Evolutionary conservation across 2,888 invertebrate genomes (phyloP).

Genomic region (Drosophila kanekoi): DNA sequence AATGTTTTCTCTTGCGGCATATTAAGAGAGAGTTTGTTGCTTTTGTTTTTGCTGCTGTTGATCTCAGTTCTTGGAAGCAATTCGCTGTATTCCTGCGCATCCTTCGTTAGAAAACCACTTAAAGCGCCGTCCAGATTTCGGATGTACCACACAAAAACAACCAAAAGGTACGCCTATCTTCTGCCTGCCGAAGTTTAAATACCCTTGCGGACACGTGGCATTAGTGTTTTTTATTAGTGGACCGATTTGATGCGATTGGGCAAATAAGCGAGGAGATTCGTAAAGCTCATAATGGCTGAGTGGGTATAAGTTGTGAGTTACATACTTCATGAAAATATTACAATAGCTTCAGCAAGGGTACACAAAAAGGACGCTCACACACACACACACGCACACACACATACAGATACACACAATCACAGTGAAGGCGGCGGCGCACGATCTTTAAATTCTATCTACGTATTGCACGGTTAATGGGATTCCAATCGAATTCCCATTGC

Average conservation of each 20-base stretch:
- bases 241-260: no score
- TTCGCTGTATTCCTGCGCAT: constrained; percentile 35
- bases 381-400: background rate
- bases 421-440: constrained; percentile 29
- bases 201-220: no score
- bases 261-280: no score
- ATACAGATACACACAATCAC: constrained; percentile 3
- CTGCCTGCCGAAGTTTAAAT: no score
- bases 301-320: no score
- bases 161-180: no score
- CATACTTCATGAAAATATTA: no score
- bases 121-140: constrained; percentile 37
- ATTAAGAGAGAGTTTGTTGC: constrained; percentile 10
- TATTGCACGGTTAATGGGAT: constrained; percentile 66
- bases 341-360: background rate
- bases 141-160: constrained; percentile 7
- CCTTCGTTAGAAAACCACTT: constrained; percentile 67
- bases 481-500: constrained; percentile 39
- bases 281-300: no score
- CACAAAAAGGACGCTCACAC: constrained; percentile 1
- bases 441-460: constrained; percentile 71
- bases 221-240: no score
- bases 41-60: constrained; percentile 21
- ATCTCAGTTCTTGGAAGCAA: constrained; percentile 50
- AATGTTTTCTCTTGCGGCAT: constrained; percentile 23